phyloP scores from a whole-genome alignment of 2,113 vertebrate genomes.

The Aythya baeri region DNA sequence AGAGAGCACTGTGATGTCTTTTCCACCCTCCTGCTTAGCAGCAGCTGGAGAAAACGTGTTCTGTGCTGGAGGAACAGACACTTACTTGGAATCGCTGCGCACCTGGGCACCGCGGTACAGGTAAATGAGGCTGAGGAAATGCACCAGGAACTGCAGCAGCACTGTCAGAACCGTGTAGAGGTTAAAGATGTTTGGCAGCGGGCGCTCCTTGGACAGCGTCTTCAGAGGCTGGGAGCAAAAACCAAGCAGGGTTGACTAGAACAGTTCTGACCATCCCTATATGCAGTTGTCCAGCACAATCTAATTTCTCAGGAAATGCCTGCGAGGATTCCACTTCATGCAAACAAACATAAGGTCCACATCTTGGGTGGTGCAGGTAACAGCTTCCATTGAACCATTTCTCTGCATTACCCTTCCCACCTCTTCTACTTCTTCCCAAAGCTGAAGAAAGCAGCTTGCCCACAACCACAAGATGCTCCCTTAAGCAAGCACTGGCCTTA shows the following conservation, averaged over 20 bases:
- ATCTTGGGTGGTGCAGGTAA: neutral
- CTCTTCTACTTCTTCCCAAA: neutral
- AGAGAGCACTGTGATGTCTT: fast-evolving
- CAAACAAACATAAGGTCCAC: fast-evolving
- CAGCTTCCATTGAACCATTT: fast-evolving
- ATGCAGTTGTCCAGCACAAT: neutral
- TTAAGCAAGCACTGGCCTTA: neutral
- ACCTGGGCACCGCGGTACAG: slow-evolving; percentile 89
- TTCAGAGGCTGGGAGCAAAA: slow-evolving; percentile 86
- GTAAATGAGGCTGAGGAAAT: slow-evolving; percentile 92
- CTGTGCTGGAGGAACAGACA: fast-evolving
- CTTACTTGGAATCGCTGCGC: slow-evolving; percentile 87
- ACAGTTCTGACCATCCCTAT: fast-evolving
- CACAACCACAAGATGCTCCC: neutral
- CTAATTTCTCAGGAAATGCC: neutral
- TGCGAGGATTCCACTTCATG: fast-evolving
- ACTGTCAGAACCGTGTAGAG: slow-evolving; percentile 95
- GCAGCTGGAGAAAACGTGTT: fast-evolving
- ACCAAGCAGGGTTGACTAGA: neutral
- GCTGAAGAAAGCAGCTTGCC: neutral
- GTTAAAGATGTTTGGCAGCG: slow-evolving; percentile 97
- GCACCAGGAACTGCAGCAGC: slow-evolving; percentile 92
- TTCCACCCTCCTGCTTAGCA: neutral
- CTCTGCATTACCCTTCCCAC: too few species aligned
- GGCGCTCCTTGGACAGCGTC: slow-evolving; percentile 91